Conservation (phyloP, 2,888 invertebrate species). For the Plemyria rubiginata region DNA sequence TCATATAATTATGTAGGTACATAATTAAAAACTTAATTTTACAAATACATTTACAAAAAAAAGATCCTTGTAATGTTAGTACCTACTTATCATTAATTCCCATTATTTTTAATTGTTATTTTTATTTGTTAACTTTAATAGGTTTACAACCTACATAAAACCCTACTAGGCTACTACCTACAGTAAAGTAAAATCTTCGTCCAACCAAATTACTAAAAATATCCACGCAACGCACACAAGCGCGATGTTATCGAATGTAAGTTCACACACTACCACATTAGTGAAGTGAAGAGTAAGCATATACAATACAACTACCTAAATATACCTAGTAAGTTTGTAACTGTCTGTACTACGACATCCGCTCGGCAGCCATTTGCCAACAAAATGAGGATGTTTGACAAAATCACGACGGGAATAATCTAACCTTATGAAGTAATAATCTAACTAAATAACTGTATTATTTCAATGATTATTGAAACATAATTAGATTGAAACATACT, state of each 20-base stretch:
- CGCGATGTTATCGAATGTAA: conserved; percentile 5
- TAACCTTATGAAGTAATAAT: neutral
- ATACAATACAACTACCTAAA: conserved; percentile 49
- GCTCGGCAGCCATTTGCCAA: conserved; percentile 84
- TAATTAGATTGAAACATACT: conserved; percentile 2
- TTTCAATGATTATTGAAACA: neutral
- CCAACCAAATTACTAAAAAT: neutral
- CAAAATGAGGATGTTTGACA: conserved; percentile 79
- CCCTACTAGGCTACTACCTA: no score
- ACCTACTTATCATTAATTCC: no score
- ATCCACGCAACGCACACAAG: conserved; percentile 20
- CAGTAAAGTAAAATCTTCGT: neutral
- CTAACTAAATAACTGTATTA: neutral
- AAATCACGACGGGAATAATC: conserved; percentile 54
- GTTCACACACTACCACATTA: conserved; percentile 1
- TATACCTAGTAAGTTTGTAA: conserved; percentile 70
- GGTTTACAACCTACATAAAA: no score
- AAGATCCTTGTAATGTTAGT: no score
- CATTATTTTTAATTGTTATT: no score
- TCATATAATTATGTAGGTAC: no score
- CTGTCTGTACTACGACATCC: conserved; percentile 62
- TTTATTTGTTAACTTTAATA: no score
- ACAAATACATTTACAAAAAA: no score
- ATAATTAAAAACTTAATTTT: no score
- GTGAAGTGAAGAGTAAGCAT: conserved; percentile 25